phyloP scores from a whole-genome alignment of 2,797 vertebrate genomes.

The Thaleichthys pacificus region DNA sequence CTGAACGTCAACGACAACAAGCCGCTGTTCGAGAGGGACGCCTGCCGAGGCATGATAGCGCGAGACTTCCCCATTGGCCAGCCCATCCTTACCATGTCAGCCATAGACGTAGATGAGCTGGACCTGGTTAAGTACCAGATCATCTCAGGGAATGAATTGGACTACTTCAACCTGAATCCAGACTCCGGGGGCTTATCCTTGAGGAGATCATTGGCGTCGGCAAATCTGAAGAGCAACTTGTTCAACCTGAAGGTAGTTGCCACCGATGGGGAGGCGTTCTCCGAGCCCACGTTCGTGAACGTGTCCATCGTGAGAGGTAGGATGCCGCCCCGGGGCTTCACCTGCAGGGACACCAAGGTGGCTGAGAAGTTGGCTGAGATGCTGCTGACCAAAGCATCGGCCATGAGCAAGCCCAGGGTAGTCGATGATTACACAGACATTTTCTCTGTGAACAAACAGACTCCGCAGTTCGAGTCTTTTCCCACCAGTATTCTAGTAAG shows the following conservation, averaged over 20 bases:
- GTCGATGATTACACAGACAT: slow-evolving; percentile 82
- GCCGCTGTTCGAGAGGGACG: slow-evolving; percentile 92
- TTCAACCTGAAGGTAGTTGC: slow-evolving; percentile 90
- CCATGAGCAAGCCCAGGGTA: slow-evolving; percentile 73
- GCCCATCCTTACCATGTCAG: slow-evolving; percentile 89
- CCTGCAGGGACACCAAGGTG: slow-evolving; percentile 90
- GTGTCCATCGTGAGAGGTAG: slow-evolving; percentile 84
- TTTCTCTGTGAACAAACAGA: slow-evolving; percentile 84
- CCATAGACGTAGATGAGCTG: slow-evolving; percentile 93
- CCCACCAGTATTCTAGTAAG: slow-evolving; percentile 82
- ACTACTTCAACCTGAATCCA: slow-evolving; percentile 84
- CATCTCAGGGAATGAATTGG: slow-evolving; percentile 88
- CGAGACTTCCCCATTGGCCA: slow-evolving; percentile 86
- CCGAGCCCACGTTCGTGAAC: slow-evolving; percentile 86
- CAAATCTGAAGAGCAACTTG: slow-evolving; percentile 75
- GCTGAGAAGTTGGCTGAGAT: slow-evolving; percentile 91
- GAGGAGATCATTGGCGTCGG: slow-evolving; percentile 79
- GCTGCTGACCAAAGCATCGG: slow-evolving; percentile 85
- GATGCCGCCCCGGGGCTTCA: slow-evolving; percentile 76
- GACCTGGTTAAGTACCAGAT: slow-evolving; percentile 88
- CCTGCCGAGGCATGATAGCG: slow-evolving; percentile 88
- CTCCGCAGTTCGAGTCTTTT: slow-evolving; percentile 86
- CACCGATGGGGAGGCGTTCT: slow-evolving; percentile 89
- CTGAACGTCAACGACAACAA: slow-evolving; percentile 94
- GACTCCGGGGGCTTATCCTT: slow-evolving; percentile 89